These are phyloP conservation scores for Onychomys torridus DNA, from an alignment of 2,797 vertebrate genomes.

Conservation along the genomic window DNA sequence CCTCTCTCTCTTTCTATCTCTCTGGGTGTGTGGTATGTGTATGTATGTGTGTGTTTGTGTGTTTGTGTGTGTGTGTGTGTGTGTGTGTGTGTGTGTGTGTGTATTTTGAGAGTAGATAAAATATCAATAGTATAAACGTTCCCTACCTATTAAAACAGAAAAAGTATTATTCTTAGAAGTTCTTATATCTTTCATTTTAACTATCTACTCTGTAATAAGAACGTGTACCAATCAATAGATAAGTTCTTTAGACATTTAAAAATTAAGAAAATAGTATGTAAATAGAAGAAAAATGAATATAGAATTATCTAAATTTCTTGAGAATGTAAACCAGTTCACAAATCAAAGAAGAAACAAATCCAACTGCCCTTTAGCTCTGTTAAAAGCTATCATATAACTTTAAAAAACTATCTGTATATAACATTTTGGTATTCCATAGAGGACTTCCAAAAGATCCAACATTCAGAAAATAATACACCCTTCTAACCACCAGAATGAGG, in stretches of 20 bases:
- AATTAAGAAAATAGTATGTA: slow-evolving; percentile 51
- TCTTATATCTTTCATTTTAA: slow-evolving; percentile 32
- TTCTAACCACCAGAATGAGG: background rate
- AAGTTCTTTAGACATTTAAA: background rate
- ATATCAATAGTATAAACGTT: background rate
- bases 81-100: background rate
- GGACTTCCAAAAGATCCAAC: background rate
- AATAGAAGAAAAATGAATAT: background rate
- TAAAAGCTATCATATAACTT: slow-evolving; percentile 67
- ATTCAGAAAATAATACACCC: background rate
- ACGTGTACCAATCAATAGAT: background rate
- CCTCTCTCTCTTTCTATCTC: background rate
- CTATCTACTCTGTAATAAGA: background rate
- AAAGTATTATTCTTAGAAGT: background rate
- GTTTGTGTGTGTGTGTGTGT: background rate
- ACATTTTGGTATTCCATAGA: background rate
- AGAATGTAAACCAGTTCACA: slow-evolving; percentile 27
- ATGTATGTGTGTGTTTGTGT: background rate
- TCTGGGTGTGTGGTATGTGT: background rate
- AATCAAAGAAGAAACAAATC: slow-evolving; percentile 61
- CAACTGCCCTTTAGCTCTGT: slow-evolving; percentile 44
- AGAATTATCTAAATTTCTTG: slow-evolving; percentile 63
- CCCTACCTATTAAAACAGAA: background rate
- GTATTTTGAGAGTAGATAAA: background rate
- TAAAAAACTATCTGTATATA: background rate